Conservation (phyloP, 2,797 vertebrate genomes). For the Enoplosus armatus region DNA sequence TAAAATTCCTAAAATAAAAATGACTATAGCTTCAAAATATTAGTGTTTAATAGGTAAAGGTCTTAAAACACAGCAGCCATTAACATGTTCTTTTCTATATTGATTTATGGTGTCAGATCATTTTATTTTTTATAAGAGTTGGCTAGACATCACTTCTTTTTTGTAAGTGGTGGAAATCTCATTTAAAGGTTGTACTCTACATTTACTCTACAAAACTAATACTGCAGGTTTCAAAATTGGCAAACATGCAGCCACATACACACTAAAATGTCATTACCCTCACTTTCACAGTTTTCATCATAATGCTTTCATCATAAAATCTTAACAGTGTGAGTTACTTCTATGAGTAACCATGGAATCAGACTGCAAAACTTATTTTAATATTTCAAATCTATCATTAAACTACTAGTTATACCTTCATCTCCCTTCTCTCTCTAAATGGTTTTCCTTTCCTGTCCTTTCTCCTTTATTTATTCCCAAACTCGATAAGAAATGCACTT, state of each 20-base stretch:
- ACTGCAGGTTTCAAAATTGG: constrained; percentile 53
- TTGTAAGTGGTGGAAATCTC: constrained; percentile 56
- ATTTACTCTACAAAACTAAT: constrained; percentile 48
- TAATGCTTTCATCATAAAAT: constrained; percentile 68
- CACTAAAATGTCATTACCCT: constrained; percentile 57
- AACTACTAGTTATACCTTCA: constrained; percentile 48
- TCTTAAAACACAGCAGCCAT: constrained; percentile 21
- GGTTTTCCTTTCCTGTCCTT: not conserved
- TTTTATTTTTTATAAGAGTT: constrained; percentile 58
- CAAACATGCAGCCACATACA: constrained; percentile 35
- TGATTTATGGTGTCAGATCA: constrained; percentile 60
- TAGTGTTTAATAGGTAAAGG: constrained; percentile 22
- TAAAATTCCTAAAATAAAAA: constrained; percentile 25
- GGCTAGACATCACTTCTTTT: constrained; percentile 45
- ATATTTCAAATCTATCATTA: constrained; percentile 60
- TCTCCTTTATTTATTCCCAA: not conserved
- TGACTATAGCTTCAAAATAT: not conserved
- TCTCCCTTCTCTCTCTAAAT: constrained; percentile 2
- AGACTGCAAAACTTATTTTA: constrained; percentile 49
- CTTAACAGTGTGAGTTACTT: constrained; percentile 51
- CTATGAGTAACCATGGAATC: constrained; percentile 58
- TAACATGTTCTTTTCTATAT: constrained; percentile 43
- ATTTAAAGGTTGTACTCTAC: constrained; percentile 52
- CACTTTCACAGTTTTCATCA: constrained; percentile 56
- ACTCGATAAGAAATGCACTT: not conserved